Base-by-base conservation (phyloP, 37 sponge, comb jelly and placozoan species). In the Bolinopsis microptera region DNA sequence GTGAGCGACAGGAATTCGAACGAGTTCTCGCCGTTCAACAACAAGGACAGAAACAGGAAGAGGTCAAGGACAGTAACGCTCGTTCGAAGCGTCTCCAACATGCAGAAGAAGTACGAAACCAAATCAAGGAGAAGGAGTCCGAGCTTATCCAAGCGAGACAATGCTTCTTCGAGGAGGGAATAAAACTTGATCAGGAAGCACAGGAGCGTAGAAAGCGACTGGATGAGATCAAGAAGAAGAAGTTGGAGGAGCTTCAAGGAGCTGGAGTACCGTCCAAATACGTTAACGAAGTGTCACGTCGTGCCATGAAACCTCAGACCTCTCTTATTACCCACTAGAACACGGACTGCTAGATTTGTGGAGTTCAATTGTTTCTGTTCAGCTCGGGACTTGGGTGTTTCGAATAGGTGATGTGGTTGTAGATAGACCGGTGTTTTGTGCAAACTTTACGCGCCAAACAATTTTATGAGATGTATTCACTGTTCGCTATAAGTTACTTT, bases 211-310 rank as follows among this genome's bases (percentile, higher is more conserved):
- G 96, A 26, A 76, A 69, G 76, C 96, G 94, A 69, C 92, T 99
- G 80, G 96, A 99, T 93, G 97, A 96, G 68, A 96, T 97, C 94
- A 99, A 99, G 83, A 96, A 96, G 94, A 92, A 95, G 76, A 99
- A 99, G 88, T 92, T 99, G 67, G 83, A 93, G 22, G 99, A 96
- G 76, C 39, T 99, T 32, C 86, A 93, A 72, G 96, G 94, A 24
- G 97, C 94, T 0, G 99, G 99, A 23, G 95, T 99, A 35, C 97
- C 97, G 16, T 96, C 95, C 39, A 99, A 99, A 93, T 99, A 99
- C 95, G 96, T 96, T 83, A 96, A 97, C 33, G 97, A 99, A 83
- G 96, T 99, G 69, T 96, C 96, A 76, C 77, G 99, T 24, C 95
- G 95, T 32, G 96, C 97, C 34, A 96, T 95, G 77, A 97, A 96